Evolutionary conservation across 1,140 invertebrate species (phyloP).

Genomic region (Cyphomyrmex costatus): DNA sequence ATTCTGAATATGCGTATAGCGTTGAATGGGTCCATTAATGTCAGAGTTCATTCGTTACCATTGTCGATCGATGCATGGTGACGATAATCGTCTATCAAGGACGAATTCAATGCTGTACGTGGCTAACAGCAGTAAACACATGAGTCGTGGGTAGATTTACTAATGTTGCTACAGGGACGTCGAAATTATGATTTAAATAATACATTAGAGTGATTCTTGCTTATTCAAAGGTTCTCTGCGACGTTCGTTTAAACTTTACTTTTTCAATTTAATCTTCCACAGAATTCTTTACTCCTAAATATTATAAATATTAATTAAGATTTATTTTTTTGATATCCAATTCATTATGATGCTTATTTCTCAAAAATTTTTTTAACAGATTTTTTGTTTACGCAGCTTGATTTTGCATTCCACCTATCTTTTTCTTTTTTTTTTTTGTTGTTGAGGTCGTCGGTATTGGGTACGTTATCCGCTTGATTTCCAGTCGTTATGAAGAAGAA

Average conservation of each 20-base stretch:
- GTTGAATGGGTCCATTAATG: constrained; percentile 70
- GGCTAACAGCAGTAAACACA: constrained; percentile 64
- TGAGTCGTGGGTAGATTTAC: constrained; percentile 56
- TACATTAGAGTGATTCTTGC: background rate
- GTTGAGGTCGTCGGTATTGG: background rate
- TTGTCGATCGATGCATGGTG: constrained; percentile 69
- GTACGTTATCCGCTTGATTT: constrained; percentile 43
- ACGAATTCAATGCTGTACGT: constrained; percentile 67
- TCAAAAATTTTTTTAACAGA: background rate
- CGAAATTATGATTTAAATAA: constrained; percentile 1
- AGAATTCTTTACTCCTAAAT: background rate
- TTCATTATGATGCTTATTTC: background rate
- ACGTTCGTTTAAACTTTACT: background rate
- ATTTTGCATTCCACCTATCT: constrained; percentile 23
- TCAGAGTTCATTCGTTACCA: constrained; percentile 58
- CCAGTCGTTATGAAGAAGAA: constrained; percentile 43
- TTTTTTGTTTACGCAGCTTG: background rate
- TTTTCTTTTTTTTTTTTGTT: background rate
- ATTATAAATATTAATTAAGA: background rate
- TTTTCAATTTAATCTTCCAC: background rate
- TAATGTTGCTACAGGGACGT: constrained; percentile 32
- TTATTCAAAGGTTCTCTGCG: background rate
- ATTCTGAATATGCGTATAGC: constrained; percentile 4
- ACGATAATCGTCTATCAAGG: constrained; percentile 74
- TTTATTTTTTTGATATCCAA: background rate